A percentile compares a stretch with the other conserved stretches of the same genome.
These are phyloP conservation scores for Datnioides undecimradiatus DNA, from an alignment of 2,113 vertebrate genomes.

Conservation along the genomic window DNA sequence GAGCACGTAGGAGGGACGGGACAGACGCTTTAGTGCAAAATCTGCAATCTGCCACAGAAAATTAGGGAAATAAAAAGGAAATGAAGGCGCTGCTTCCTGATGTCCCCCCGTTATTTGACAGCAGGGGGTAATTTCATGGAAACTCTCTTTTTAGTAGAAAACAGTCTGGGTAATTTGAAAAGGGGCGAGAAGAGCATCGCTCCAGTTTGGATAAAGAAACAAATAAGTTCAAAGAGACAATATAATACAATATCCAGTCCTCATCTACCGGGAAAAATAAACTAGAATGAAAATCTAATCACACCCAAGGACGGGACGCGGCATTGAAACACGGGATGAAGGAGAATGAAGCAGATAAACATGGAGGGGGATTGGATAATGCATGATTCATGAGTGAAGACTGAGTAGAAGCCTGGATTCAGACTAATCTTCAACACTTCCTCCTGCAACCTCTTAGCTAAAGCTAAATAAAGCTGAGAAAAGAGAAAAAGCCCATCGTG, in stretches of 20 bases:
- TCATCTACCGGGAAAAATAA: not conserved
- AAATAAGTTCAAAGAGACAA: not conserved
- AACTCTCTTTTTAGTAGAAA: not conserved
- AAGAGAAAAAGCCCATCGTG: too few relatives aligned
- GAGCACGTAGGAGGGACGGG: not conserved
- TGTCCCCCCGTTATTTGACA: not conserved
- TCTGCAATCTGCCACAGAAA: not conserved
- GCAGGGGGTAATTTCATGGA: conserved; percentile 2
- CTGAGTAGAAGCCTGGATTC: not conserved
- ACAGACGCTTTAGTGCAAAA: not conserved
- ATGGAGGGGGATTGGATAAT: not conserved
- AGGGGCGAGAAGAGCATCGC: not conserved
- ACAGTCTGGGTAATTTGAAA: not conserved
- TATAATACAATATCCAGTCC: not conserved
- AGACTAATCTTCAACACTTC: not conserved
- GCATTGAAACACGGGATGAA: not conserved
- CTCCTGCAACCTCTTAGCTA: too few relatives aligned
- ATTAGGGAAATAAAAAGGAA: conserved; percentile 24
- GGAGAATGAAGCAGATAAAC: not conserved
- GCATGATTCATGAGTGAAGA: too few relatives aligned
- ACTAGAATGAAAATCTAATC: not conserved
- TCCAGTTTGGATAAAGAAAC: not conserved
- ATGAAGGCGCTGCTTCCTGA: not conserved
- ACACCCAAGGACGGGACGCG: not conserved
- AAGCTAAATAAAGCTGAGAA: too few relatives aligned